phyloP scores from a whole-genome alignment of 2,797 vertebrate species.

The Spea hammondii region DNA sequence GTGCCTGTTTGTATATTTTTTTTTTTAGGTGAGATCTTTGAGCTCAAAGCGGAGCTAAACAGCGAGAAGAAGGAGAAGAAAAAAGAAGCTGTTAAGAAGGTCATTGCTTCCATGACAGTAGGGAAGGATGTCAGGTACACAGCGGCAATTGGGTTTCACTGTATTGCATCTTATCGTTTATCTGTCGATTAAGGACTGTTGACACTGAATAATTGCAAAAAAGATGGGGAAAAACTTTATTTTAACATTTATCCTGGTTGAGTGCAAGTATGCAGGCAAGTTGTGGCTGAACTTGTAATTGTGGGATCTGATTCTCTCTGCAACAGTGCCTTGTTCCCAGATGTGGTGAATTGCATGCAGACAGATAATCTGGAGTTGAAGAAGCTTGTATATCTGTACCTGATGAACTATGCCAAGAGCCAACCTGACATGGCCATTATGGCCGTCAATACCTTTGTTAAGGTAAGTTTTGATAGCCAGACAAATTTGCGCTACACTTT shows the following conservation, averaged over 20 bases:
- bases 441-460: conserved; percentile 98
- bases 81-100: conserved; percentile 97
- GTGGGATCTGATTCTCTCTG: conserved; percentile 57
- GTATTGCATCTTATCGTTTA: neutral
- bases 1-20: neutral
- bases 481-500: too few relatives aligned
- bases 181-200: neutral
- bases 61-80: conserved; percentile 99
- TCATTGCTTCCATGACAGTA: conserved; percentile 97
- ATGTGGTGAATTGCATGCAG: conserved; percentile 99
- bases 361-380: conserved; percentile 97
- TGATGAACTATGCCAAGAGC: conserved; percentile 99
- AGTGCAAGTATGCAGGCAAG: neutral
- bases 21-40: conserved; percentile 90
- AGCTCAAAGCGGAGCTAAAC: conserved; percentile 96
- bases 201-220: neutral
- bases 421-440: conserved; percentile 99
- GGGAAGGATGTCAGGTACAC: conserved; percentile 96
- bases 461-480: conserved; percentile 69
- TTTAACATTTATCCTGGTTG: neutral
- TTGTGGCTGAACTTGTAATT: too few relatives aligned
- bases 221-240: neutral
- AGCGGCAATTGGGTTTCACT: neutral
- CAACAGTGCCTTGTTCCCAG: conserved; percentile 91
- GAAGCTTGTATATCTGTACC: conserved; percentile 95